phyloP scores from a whole-genome alignment of 2,797 vertebrate species.

The Crax fasciolata region DNA sequence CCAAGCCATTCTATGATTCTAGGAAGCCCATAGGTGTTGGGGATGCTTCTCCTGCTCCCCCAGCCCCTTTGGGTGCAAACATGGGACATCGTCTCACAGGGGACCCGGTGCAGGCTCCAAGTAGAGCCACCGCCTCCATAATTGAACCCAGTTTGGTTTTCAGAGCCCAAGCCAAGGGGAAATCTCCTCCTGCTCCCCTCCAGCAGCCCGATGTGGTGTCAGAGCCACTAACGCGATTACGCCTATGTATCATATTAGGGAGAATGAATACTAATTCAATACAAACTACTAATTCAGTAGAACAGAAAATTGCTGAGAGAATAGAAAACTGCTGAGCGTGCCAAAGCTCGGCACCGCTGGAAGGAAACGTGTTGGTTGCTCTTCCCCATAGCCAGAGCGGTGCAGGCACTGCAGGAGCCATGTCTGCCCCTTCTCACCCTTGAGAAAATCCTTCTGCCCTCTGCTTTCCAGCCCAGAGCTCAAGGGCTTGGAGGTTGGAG shows the following conservation, averaged over 20 bases:
- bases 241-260: conserved; percentile 85
- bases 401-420: background rate
- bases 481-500: fast-evolving
- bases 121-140: background rate
- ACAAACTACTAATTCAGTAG: conserved; percentile 82
- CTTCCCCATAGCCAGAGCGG: background rate
- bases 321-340: conserved; percentile 72
- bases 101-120: background rate
- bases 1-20: too few relatives aligned
- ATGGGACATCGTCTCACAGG: background rate
- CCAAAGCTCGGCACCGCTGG: conserved; percentile 19
- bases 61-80: background rate
- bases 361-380: background rate
- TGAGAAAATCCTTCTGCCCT: background rate
- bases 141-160: too few relatives aligned
- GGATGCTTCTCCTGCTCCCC: background rate
- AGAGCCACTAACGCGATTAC: conserved; percentile 84
- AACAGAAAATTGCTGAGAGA: conserved; percentile 82
- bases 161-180: background rate
- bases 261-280: conserved; percentile 86
- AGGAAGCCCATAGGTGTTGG: background rate
- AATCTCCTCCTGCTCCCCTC: background rate
- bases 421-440: background rate
- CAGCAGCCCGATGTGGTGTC: conserved; percentile 78
- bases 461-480: fast-evolving